A percentile compares a stretch with the other conserved stretches of the same genome.
Evolutionary conservation across 2,888 invertebrate genomes (phyloP).

Genomic region (Drosophila nr. perissopoda): DNA sequence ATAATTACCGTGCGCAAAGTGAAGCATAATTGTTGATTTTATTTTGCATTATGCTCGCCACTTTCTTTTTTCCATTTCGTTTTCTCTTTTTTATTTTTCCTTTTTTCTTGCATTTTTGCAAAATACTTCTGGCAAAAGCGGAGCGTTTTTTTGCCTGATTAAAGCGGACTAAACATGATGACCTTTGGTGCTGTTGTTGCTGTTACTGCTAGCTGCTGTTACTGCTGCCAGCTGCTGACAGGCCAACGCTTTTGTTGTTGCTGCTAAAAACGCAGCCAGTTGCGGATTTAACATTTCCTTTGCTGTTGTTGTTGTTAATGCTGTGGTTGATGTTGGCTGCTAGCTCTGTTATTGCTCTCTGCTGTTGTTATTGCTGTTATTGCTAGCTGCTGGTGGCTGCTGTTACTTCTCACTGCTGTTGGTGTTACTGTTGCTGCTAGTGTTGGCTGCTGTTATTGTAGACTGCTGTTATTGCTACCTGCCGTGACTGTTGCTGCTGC

Average conservation of each 20-base stretch:
- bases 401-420: neutral
- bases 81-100: constrained; percentile 7
- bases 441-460: neutral
- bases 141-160: neutral
- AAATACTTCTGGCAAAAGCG: constrained; percentile 30
- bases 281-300: neutral
- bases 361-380: neutral
- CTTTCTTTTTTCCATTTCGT: constrained; percentile 22
- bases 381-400: neutral
- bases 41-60: constrained; percentile 68
- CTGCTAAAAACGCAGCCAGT: neutral
- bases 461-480: neutral
- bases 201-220: neutral
- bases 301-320: neutral
- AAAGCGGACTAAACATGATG: neutral
- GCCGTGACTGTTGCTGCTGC: neutral
- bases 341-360: neutral
- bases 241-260: neutral
- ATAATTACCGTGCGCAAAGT: constrained; percentile 79
- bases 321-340: neutral
- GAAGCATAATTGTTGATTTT: constrained; percentile 76
- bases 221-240: neutral
- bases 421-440: neutral
- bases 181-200: neutral
- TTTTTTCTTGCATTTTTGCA: constrained; percentile 20